Evolutionary conservation across 2,888 invertebrate species (phyloP).

Genomic region (Pediacus dermestoides): DNA sequence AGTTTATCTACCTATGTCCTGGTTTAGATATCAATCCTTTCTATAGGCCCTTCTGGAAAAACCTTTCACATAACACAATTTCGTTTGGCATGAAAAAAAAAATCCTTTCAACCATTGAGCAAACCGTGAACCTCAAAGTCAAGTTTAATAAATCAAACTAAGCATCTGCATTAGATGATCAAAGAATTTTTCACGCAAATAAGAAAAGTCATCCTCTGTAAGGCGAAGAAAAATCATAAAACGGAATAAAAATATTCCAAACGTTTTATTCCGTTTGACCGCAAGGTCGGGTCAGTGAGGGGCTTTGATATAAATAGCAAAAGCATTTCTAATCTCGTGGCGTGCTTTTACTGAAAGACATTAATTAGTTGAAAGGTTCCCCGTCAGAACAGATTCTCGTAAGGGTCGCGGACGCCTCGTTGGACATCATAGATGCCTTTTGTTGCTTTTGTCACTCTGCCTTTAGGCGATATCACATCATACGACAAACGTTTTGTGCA

Average conservation of each 20-base stretch:
- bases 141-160: conserved; percentile 22
- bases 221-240: conserved; percentile 16
- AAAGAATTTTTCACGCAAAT: conserved; percentile 18
- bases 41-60: too few species aligned
- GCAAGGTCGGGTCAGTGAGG: conserved; percentile 2
- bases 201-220: conserved; percentile 13
- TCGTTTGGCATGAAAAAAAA: too few species aligned
- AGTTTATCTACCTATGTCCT: too few species aligned
- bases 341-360: conserved; percentile 35
- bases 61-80: too few species aligned
- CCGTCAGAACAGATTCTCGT: conserved; percentile 10
- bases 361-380: conserved; percentile 44
- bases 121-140: too few species aligned
- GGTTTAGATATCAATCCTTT: too few species aligned
- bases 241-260: too few species aligned
- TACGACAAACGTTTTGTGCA: too few species aligned
- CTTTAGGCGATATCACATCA: too few species aligned
- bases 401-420: conserved; percentile 25
- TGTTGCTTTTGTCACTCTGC: conserved; percentile 24
- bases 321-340: conserved; percentile 33
- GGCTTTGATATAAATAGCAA: conserved; percentile 25
- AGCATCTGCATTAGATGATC: conserved; percentile 25
- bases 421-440: conserved; percentile 26
- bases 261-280: conserved; percentile 15
- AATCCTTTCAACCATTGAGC: too few species aligned